These are phyloP conservation scores for Athalia circularis DNA, from an alignment of 2,888 invertebrate genomes.

Conservation along the genomic window DNA sequence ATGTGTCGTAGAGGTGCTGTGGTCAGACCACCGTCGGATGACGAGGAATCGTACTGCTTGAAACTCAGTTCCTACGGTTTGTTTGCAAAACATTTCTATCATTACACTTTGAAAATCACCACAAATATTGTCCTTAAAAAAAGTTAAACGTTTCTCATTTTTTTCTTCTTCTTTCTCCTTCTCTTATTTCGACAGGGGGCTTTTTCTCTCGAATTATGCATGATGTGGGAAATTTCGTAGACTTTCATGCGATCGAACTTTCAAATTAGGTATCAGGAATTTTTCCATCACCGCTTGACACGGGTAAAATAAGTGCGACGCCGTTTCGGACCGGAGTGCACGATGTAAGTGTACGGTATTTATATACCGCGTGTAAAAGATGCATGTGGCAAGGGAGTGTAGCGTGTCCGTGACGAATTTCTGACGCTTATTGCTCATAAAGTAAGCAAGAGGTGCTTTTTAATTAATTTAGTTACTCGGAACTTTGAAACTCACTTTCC, in stretches of 20 bases:
- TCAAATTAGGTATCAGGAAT: too few species aligned
- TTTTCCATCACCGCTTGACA: too few species aligned
- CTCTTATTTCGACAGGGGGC: too few species aligned
- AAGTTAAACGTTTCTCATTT: not conserved
- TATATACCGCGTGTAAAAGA: not conserved
- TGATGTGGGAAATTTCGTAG: too few species aligned
- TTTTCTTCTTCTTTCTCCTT: too few species aligned
- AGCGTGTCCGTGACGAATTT: constrained; percentile 31
- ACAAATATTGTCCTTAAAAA: not conserved
- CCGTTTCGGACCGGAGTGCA: not conserved
- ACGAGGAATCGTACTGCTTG: constrained; percentile 71
- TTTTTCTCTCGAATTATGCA: too few species aligned
- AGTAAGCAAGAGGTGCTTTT: constrained; percentile 18
- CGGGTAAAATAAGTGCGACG: too few species aligned
- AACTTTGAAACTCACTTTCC: constrained; percentile 26
- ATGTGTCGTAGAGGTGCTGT: constrained; percentile 67
- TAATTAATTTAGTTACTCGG: constrained; percentile 35
- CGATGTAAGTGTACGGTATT: not conserved
- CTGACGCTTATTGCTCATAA: constrained; percentile 16
- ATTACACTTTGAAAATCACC: not conserved
- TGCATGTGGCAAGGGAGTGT: constrained; percentile 20
- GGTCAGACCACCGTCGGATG: constrained; percentile 67
- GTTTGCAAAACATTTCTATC: not conserved
- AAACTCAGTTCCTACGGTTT: constrained; percentile 69
- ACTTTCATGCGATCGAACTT: too few species aligned